A percentile compares a stretch with the other conserved stretches of the same genome.
Evolutionary conservation across 1,140 invertebrate genomes (phyloP).

Genomic region (Campoletis sonorensis): DNA sequence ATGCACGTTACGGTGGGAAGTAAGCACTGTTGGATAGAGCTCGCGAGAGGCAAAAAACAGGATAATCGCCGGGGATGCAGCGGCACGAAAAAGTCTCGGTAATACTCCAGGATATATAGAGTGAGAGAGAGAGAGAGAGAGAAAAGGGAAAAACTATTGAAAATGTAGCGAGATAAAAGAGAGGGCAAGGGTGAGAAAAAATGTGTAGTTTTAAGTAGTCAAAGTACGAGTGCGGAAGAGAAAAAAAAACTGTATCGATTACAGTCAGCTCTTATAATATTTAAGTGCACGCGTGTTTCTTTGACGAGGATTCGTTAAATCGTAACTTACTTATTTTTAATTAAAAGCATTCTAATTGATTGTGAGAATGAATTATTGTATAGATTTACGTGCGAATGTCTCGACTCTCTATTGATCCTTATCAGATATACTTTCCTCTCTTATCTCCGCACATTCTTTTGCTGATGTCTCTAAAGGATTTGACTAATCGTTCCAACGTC

Average conservation of each 20-base stretch:
- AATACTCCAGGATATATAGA: slow-evolving; percentile 3
- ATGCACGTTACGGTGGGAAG: slow-evolving; percentile 5
- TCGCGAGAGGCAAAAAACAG: slow-evolving; percentile 5
- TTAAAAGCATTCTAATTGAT: no score
- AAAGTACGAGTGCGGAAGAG: background rate
- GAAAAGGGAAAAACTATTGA: background rate
- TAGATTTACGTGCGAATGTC: no score
- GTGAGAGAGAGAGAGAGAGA: background rate
- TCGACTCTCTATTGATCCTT: no score
- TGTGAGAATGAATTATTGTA: no score
- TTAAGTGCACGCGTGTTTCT: no score
- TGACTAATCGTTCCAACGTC: slow-evolving; percentile 7
- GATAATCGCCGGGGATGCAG: slow-evolving; percentile 21
- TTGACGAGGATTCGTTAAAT: no score
- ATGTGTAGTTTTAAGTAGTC: background rate
- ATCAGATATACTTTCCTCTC: background rate
- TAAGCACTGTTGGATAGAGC: slow-evolving; percentile 3
- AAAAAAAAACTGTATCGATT: background rate
- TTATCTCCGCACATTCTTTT: background rate
- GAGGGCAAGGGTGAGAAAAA: background rate
- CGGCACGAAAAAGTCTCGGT: slow-evolving; percentile 18
- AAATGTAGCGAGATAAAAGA: background rate
- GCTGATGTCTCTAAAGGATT: background rate
- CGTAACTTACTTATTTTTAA: no score
- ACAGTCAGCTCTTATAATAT: background rate